Conservation (phyloP, 2,797 vertebrate species). For the Pampus argenteus region DNA sequence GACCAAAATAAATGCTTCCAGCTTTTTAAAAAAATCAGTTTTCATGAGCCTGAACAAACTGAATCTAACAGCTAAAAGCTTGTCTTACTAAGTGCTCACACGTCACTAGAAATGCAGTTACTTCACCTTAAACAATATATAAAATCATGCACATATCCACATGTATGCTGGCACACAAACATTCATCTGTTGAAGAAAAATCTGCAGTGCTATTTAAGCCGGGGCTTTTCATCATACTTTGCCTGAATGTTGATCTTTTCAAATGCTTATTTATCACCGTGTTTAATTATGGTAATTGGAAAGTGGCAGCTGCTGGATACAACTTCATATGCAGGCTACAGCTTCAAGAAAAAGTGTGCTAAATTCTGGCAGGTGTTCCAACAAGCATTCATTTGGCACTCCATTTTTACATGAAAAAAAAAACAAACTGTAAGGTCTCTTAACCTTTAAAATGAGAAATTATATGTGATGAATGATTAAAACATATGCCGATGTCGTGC, state of each 20-base stretch:
- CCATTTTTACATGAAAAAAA: too few relatives aligned
- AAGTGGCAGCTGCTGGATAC: constrained; percentile 52
- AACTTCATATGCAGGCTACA: constrained; percentile 18
- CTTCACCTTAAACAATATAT: too few relatives aligned
- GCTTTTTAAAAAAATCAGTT: too few relatives aligned
- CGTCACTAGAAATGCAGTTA: too few relatives aligned
- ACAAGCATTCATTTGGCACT: constrained; percentile 18
- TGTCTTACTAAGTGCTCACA: too few relatives aligned
- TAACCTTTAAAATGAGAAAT: constrained; percentile 44
- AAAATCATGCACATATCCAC: neutral
- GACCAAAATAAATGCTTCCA: too few relatives aligned
- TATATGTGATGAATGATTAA: constrained; percentile 6
- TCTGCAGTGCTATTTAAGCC: neutral
- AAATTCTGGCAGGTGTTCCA: constrained; percentile 51
- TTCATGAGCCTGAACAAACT: too few relatives aligned
- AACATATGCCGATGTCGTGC: neutral
- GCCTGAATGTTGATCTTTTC: constrained; percentile 38
- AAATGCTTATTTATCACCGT: constrained; percentile 51
- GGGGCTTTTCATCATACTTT: constrained; percentile 14
- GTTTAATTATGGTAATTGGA: constrained; percentile 61
- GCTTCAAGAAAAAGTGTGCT: constrained; percentile 9
- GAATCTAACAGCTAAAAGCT: too few relatives aligned
- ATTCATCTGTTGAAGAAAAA: constrained; percentile 1
- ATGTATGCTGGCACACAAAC: neutral
- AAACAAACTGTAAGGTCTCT: constrained; percentile 12